phyloP scores from a whole-genome alignment of 2,888 invertebrate species.

The Mythimna pallens region DNA sequence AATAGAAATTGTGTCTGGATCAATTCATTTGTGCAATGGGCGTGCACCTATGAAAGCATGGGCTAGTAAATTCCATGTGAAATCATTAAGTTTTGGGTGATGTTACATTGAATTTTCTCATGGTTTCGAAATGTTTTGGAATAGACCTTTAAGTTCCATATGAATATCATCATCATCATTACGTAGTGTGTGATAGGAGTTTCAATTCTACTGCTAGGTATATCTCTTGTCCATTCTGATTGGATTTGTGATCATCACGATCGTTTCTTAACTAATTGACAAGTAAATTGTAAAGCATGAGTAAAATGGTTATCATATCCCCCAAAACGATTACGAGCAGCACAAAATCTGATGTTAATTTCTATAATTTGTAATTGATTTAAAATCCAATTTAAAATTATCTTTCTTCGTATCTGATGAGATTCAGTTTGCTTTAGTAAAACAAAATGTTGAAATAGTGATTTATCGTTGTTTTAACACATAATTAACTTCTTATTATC shows the following conservation, averaged over 20 bases:
- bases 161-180: neutral
- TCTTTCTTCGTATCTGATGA: neutral
- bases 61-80: constrained; percentile 38
- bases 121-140: constrained; percentile 5
- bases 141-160: neutral
- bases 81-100: constrained; percentile 29
- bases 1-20: constrained; percentile 51
- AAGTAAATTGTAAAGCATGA: constrained; percentile 19
- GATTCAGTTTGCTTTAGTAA: neutral
- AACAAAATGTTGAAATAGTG: neutral
- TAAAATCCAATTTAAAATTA: too few species aligned
- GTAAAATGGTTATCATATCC: constrained; percentile 10
- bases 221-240: constrained; percentile 21
- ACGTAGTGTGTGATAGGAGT: neutral
- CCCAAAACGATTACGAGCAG: neutral
- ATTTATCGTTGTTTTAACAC: neutral
- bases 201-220: constrained; percentile 1
- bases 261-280: constrained; percentile 16
- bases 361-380: neutral
- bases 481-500: neutral
- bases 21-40: constrained; percentile 43
- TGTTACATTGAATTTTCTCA: constrained; percentile 5
- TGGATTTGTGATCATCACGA: constrained; percentile 14
- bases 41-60: constrained; percentile 39
- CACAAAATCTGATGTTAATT: neutral